phyloP scores from a whole-genome alignment of 1,140 invertebrate species.

The Dendrolimus punctatus region DNA sequence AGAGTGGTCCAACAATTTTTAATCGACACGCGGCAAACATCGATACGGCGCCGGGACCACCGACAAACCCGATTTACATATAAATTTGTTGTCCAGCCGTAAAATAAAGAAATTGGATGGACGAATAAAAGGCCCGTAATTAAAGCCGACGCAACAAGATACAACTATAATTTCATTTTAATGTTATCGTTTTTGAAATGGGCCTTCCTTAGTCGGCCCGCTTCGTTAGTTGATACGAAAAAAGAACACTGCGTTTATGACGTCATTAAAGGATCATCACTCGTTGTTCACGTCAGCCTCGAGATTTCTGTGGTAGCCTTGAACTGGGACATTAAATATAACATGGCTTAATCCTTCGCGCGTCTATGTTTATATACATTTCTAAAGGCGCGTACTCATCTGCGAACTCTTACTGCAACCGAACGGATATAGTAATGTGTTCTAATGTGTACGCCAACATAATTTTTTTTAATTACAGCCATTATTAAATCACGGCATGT shows the following conservation, averaged over 20 bases:
- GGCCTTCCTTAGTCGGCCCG: constrained; percentile 22
- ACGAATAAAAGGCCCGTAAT: constrained; percentile 48
- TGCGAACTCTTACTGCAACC: too few species aligned
- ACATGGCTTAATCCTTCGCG: too few species aligned
- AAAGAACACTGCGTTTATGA: constrained; percentile 13
- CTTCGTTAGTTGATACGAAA: constrained; percentile 34
- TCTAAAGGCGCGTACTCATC: neutral
- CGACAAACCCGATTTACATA: constrained; percentile 58
- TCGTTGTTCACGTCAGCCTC: constrained; percentile 13
- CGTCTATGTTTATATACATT: neutral
- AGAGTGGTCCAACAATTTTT: constrained; percentile 34
- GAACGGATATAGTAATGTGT: too few species aligned
- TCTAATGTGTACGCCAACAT: too few species aligned
- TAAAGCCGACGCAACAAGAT: constrained; percentile 36
- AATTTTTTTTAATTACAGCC: too few species aligned
- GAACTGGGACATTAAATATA: neutral
- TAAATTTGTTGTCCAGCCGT: constrained; percentile 63
- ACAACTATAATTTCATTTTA: constrained; percentile 55
- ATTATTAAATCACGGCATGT: too few species aligned
- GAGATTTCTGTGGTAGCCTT: constrained; percentile 4
- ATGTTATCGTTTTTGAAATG: constrained; percentile 45
- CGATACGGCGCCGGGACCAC: constrained; percentile 45
- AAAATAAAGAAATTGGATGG: constrained; percentile 67
- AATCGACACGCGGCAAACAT: constrained; percentile 43
- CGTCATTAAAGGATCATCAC: constrained; percentile 12